Percentiles rank a stretch among this genome's conserved stretches.
Conservation (phyloP, 2,797 vertebrate genomes). For the Pantherophis vulpinus region DNA sequence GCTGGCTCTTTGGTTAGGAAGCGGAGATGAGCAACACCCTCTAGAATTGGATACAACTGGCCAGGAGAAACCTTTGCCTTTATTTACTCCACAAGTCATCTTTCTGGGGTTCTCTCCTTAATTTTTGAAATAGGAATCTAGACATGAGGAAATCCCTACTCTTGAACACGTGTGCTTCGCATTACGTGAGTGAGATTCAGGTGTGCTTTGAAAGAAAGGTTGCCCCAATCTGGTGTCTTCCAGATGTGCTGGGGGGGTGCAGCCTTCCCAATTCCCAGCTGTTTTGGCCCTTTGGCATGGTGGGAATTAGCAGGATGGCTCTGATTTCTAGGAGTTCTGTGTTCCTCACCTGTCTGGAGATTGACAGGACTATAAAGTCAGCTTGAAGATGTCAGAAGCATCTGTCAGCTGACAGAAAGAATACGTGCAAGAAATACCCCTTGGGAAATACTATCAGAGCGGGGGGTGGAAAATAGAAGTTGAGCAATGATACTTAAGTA, state of each 20-base stretch:
- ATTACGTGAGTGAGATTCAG: neutral
- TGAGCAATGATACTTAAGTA: neutral
- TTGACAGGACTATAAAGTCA: neutral
- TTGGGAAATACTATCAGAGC: neutral
- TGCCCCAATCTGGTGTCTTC: neutral
- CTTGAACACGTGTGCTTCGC: too few relatives aligned
- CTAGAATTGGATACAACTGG: neutral
- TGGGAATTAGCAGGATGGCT: neutral
- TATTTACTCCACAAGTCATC: slow-evolving; percentile 71
- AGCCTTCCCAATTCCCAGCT: neutral
- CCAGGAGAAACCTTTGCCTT: neutral
- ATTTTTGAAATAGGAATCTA: neutral
- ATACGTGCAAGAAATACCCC: neutral
- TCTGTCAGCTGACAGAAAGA: neutral
- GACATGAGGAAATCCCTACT: neutral
- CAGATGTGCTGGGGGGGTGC: neutral
- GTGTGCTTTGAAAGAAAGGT: neutral
- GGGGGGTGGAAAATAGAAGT: neutral
- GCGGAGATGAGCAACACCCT: neutral
- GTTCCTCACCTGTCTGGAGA: neutral
- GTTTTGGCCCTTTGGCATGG: neutral
- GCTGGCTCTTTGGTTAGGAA: neutral
- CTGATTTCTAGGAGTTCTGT: neutral
- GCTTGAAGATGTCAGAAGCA: neutral
- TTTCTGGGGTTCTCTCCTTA: neutral